Base-by-base conservation (phyloP, 2,797 vertebrate species). In the Coreius guichenoti region DNA sequence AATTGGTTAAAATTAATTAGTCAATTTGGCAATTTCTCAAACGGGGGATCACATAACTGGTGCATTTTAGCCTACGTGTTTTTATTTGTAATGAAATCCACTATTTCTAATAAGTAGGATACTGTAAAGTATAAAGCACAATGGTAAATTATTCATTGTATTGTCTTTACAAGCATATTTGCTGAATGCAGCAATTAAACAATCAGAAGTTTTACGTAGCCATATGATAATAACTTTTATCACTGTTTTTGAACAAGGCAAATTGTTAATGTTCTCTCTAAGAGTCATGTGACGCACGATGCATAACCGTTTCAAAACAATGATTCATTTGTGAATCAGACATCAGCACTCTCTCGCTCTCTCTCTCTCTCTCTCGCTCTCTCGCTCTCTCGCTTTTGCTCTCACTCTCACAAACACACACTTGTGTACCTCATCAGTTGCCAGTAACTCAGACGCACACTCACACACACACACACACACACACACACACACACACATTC, bases 401-500 rank as follows among this genome's bases (percentile, higher is more conserved):
- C 51, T 12, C 51, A 8, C 51, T 3, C n/a, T 14, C 39, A 5
- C 43, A 16, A 8, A 9, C 68, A 36, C 61, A 33, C 85, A 39
- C 85, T 73, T 33, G 75, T 69, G n/a, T 49, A 56, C 51, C 33
- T 16, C 51, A 76, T 84, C 19, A 39, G n/a, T 78, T 84, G 65
- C 49, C 75, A 61, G 83, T 33, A 79, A 81, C 74, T 65, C 56
- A 67, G 21, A 26, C 47, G 29, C 49, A 43, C 75, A 73, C 45
- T 54, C 67, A 56, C 61, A 83, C 75, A 26, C 81, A 43, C 74
- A 63, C 68, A 56, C 69, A 83, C 75, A 33, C 81, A 43, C 74
- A 63, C 68, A 45, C 63, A 81, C 70, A 63, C 58, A 76, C 82
- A 72, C 73, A n/a, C 54, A 78, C 23, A 78, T 0, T n/a, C 33